A percentile compares a stretch with the other conserved stretches of the same genome.
phyloP scores from a whole-genome alignment of 2,888 invertebrate genomes.

The Automeris io region DNA sequence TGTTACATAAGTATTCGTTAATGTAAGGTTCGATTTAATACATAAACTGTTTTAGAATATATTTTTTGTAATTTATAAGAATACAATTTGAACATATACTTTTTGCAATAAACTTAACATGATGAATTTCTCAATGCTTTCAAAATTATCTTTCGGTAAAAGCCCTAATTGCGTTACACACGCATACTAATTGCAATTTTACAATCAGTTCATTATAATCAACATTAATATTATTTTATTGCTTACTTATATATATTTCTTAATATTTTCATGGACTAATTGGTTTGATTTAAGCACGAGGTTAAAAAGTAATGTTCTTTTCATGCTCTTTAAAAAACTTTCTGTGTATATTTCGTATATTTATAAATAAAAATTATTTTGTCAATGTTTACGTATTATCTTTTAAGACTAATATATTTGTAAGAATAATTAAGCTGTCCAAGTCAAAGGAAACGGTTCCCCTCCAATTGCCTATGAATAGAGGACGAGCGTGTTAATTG shows the following conservation, averaged over 20 bases:
- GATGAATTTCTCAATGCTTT: conserved; percentile 1
- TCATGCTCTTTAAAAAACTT: not conserved
- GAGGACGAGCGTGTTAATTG: conserved; percentile 42
- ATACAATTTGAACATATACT: too few relatives aligned
- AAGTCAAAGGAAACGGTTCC: conserved; percentile 19
- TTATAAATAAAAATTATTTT: not conserved
- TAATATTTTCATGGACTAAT: not conserved
- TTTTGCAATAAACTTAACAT: too few relatives aligned
- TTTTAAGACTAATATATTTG: not conserved
- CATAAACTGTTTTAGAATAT: too few relatives aligned
- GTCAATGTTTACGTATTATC: not conserved
- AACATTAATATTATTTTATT: not conserved
- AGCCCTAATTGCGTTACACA: not conserved
- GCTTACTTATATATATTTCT: not conserved
- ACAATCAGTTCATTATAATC: not conserved
- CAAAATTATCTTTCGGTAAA: conserved; percentile 1
- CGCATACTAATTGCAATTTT: not conserved
- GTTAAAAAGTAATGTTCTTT: not conserved
- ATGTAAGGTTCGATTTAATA: too few relatives aligned
- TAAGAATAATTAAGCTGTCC: conserved; percentile 22
- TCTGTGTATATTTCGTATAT: not conserved
- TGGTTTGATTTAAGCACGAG: not conserved
- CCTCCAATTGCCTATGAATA: conserved; percentile 23
- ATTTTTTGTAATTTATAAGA: too few relatives aligned
- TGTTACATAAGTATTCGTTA: too few relatives aligned